phyloP scores from a whole-genome alignment of 2,888 invertebrate species.

The Latheticus oryzae region DNA sequence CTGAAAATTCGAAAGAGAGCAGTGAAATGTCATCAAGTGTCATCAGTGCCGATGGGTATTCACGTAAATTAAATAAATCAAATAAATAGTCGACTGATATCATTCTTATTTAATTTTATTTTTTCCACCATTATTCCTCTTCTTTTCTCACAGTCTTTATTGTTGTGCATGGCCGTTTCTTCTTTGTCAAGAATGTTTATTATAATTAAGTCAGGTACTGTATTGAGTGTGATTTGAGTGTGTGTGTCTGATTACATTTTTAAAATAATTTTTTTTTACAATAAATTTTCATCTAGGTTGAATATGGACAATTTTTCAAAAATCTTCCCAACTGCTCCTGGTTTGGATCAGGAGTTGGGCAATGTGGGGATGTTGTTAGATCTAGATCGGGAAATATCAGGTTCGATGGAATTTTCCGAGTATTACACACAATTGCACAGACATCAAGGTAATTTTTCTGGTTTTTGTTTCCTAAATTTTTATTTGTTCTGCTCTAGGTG shows the following conservation, averaged over 20 bases:
- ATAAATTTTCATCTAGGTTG: conserved; percentile 52
- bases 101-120: conserved; percentile 30
- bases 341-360: conserved; percentile 69
- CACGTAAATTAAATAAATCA: conserved; percentile 39
- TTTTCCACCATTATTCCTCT: conserved; percentile 26
- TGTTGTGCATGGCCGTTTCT: conserved; percentile 31
- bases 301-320: conserved; percentile 64
- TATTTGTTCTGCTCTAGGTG: conserved; percentile 38
- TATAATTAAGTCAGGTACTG: conserved; percentile 29
- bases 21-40: conserved; percentile 73
- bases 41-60: conserved; percentile 74
- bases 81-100: conserved; percentile 19
- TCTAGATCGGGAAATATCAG: conserved; percentile 60
- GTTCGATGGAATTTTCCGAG: conserved; percentile 62
- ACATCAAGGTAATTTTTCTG: conserved; percentile 46
- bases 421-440: conserved; percentile 59
- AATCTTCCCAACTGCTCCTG: conserved; percentile 69
- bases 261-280: conserved; percentile 19
- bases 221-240: conserved; percentile 12
- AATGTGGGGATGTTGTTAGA: conserved; percentile 66
- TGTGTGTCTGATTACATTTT: conserved; percentile 9
- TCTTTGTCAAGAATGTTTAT: conserved; percentile 22
- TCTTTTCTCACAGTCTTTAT: conserved; percentile 22
- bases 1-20: conserved; percentile 72
- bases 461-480: not conserved